Evolutionary conservation across 2,797 vertebrate species (phyloP).

Genomic region (Coluber constrictor): DNA sequence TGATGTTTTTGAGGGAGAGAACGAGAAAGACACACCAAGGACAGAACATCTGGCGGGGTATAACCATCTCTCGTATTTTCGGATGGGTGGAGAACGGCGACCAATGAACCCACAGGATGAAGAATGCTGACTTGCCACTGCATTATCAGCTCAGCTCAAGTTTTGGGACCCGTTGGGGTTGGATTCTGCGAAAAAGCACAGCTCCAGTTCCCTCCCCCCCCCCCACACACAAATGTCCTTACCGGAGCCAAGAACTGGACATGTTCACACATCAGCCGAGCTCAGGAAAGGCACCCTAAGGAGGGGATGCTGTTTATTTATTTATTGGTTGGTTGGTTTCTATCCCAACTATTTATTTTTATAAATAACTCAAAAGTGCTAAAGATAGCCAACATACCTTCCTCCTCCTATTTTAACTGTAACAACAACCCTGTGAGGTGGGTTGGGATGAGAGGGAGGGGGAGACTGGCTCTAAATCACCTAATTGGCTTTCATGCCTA

Average conservation of each 20-base stretch:
- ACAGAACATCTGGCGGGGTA: neutral
- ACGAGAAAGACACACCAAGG: neutral
- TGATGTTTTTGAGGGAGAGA: neutral
- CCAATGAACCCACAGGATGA: neutral
- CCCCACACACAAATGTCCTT: neutral
- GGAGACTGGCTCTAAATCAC: neutral
- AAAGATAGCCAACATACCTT: neutral
- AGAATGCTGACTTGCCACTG: neutral
- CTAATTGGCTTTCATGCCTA: too few relatives aligned
- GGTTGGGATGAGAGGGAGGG: neutral
- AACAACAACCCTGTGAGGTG: neutral
- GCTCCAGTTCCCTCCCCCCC: accelerated
- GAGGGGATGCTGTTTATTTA: neutral
- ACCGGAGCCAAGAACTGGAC: neutral
- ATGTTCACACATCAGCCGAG: neutral
- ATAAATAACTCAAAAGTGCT: neutral
- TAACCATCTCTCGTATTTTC: neutral
- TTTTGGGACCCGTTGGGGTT: neutral
- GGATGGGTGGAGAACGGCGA: neutral
- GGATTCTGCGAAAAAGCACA: neutral
- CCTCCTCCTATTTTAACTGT: neutral
- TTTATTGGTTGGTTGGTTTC: neutral
- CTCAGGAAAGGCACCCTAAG: neutral
- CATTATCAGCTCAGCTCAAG: neutral
- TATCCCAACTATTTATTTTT: neutral